Conservation (phyloP, 1,140 invertebrate species). For the Bombus ignitus region DNA sequence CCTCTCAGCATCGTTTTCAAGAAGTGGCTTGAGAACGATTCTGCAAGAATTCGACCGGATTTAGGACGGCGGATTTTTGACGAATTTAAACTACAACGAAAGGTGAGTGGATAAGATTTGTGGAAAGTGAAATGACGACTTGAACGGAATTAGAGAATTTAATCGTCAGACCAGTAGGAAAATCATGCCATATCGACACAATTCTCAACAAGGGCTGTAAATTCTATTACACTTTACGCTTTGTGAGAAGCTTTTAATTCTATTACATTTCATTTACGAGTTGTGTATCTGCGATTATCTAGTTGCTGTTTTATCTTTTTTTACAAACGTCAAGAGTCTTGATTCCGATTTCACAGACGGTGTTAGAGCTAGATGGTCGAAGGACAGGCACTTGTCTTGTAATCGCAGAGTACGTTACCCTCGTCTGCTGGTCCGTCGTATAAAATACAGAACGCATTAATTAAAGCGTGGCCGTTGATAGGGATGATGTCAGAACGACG, state of each 20-base stretch:
- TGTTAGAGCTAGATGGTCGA: neutral
- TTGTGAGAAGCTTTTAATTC: neutral
- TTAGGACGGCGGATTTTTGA: neutral
- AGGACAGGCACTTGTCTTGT: slow-evolving; percentile 1
- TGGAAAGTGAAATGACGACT: neutral
- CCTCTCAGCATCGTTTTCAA: neutral
- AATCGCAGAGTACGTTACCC: slow-evolving; percentile 1
- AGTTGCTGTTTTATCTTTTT: neutral
- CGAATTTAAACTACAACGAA: neutral
- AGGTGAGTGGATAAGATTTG: neutral
- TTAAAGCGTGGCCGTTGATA: slow-evolving; percentile 39
- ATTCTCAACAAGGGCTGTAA: too few relatives aligned
- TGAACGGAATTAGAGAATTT: neutral
- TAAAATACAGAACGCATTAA: slow-evolving; percentile 57
- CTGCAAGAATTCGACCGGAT: neutral
- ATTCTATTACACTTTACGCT: neutral
- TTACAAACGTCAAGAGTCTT: neutral
- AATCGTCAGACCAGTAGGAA: neutral
- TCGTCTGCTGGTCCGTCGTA: neutral
- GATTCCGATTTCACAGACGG: neutral
- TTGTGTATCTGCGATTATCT: too few relatives aligned
- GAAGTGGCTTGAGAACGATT: neutral
- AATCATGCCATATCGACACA: too few relatives aligned
- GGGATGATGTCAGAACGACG: slow-evolving; percentile 42
- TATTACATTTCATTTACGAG: too few relatives aligned